Evolutionary conservation across 2,113 vertebrate species (phyloP), one percentile per base, ranked within the genome.

Genomic region (Platanista minor): DNA sequence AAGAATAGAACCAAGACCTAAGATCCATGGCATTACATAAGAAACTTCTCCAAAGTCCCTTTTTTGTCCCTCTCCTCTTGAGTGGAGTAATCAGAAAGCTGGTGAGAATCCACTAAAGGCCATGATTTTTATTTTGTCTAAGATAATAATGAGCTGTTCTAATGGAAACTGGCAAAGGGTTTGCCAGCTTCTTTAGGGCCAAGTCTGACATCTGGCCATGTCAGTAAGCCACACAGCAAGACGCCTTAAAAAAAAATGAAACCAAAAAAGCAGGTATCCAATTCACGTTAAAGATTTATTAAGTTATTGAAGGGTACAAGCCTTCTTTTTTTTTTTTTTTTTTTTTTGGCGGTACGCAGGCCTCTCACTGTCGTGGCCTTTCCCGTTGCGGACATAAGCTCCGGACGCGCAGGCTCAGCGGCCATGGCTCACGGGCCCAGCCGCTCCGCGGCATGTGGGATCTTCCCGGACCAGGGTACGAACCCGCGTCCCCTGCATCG

Each of bases 141-240:
- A 71, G 82, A 6, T 88, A 92, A 67, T 95, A 93, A 81, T 25
- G 39, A 95, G 67, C 49, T 86, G 29, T 96, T 62, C 75, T 95
- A 91, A 89, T 54, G 29, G 43, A 95, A 95, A 88, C 33, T 94
- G 33, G 36, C 75, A 91, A 84, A 62, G n/a, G 23, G 27, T 92
- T 61, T 96, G 66, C 66, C 46, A 75, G 46, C 15, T 89, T 93
- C 72, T 62, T 91, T n/a, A 78, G 41, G 29, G 54, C 66, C 61
- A 82, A 67, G 90, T 95, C 54, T 95, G 54, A 93, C 39, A 82
- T 74, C 59, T 46, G 29, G n/a, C 39, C 33, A 57, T 29, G 18
- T 86, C 67, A 93, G 31, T 39, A 89, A 87, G 75, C 15, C 61
- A 90, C 29, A 92, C 1, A 75, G 21, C 10, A 85, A 92, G 36